Evolutionary conservation across 2,888 invertebrate genomes (phyloP).

Genomic region (Mythimna pallens): DNA sequence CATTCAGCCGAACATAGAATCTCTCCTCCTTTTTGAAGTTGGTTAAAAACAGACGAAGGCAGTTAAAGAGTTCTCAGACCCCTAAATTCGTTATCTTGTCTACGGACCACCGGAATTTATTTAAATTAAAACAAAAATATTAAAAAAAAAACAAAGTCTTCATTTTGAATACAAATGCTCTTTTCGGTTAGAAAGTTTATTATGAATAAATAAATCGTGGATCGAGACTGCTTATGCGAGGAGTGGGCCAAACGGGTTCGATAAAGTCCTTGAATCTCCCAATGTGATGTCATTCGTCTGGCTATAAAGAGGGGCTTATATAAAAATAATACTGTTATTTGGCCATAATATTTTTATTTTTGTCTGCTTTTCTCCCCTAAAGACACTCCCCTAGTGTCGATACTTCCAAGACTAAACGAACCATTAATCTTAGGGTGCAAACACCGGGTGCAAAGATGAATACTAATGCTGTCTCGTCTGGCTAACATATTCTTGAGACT

Average conservation of each 20-base stretch:
- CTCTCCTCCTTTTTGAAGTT: no score
- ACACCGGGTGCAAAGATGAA: conserved; percentile 17
- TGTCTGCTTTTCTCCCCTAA: conserved; percentile 12
- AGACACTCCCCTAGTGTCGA: conserved; percentile 1
- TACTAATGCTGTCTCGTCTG: conserved; percentile 40
- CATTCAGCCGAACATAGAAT: no score
- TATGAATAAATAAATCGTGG: conserved; percentile 9
- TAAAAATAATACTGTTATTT: conserved; percentile 29
- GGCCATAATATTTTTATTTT: conserved; percentile 34
- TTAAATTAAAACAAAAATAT: conserved; percentile 11
- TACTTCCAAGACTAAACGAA: conserved; percentile 21
- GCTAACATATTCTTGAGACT: conserved; percentile 7
- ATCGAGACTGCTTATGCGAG: conserved; percentile 9
- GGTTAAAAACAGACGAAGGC: background rate
- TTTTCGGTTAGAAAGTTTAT: conserved; percentile 30
- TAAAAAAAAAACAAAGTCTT: conserved; percentile 12
- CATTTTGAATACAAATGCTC: conserved; percentile 34
- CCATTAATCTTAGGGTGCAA: conserved; percentile 36
- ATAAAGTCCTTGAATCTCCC: conserved; percentile 25
- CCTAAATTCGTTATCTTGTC: background rate
- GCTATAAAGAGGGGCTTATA: conserved; percentile 16
- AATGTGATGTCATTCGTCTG: conserved; percentile 50
- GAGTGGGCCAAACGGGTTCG: conserved; percentile 27
- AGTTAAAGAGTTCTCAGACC: background rate
- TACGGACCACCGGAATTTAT: background rate